Evolutionary conservation across 2,113 vertebrate species (phyloP).

Genomic region (Daphoenositta chrysoptera): DNA sequence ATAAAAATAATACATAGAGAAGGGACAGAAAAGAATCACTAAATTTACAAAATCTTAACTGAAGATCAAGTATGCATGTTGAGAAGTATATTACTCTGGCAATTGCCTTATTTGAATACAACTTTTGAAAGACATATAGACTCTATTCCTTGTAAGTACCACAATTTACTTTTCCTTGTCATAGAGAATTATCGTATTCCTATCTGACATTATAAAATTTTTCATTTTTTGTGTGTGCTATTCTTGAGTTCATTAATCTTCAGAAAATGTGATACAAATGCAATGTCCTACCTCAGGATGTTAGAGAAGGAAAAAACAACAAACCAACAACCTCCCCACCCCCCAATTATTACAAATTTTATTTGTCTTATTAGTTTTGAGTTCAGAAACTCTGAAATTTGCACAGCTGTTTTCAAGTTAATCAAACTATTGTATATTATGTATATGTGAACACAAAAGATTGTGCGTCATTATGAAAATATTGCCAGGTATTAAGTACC

Average conservation of each 20-base stretch:
- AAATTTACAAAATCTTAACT: background rate
- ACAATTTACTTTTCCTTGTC: background rate
- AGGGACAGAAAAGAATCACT: background rate
- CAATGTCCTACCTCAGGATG: background rate
- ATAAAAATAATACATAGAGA: background rate
- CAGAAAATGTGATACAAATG: background rate
- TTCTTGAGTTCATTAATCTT: background rate
- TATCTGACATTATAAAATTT: background rate
- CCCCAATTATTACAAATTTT: rapidly evolving
- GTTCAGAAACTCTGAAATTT: background rate
- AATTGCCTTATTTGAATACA: background rate
- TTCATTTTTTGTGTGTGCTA: rapidly evolving
- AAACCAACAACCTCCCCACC: no score
- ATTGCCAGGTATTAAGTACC: background rate
- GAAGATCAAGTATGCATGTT: background rate
- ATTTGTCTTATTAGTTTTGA: background rate
- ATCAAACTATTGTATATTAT: background rate
- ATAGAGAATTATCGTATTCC: background rate
- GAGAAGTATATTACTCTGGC: background rate
- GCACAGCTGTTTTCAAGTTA: background rate
- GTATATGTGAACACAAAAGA: background rate
- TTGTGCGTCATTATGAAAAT: background rate
- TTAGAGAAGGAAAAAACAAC: background rate
- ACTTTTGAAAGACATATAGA: background rate
- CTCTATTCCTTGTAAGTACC: background rate